Base-by-base conservation (phyloP, 2,888 invertebrate genomes). In the Xylocampa areola region DNA sequence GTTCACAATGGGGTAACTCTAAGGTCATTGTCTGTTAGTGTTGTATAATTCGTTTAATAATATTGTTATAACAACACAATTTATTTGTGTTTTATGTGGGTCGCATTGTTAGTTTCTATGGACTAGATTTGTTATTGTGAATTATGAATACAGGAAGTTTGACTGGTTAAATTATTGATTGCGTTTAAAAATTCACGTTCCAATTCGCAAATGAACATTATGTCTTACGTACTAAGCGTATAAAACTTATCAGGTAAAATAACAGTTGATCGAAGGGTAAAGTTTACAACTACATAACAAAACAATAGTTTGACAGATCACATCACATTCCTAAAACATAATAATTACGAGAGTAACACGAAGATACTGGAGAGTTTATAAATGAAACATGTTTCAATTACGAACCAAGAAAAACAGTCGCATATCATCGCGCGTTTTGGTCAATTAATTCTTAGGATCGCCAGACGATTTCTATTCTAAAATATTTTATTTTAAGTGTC, bases 11-110 rank as follows among this genome's bases (percentile, higher is more conserved):
- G 68, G 25, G 29, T 50, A 58, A 59, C 58, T 64, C 66, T 74
- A 77, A 88, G 92, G 92, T 87, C 88, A 85, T 81, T 84, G 84
- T 79, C 77, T 81, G 40, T 54, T 62, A 17, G 19, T 29, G 52
- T 76, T 54, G 65, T 73, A 69, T 69, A 73, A 77, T 73, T 61
- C 51, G 41, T 59, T 61, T 57, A 64, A 64, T 49, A 66, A 66
- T 74, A 57, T 68, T 64, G 60, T 68, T 72, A 35, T 40, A 39
- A 11, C 8, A 29, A 23, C 32, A 11, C 8, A 29, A 23, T 36
- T 69, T 65, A 44, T 57, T 57, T 52, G 55, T 53, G 40, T 58
- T 37, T 35, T 27, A 41, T 59, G 32, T 16, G 10, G 39, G 14
- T 23, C 5, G 19, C 5, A 36, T 43, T 1, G 7, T 48, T 6